A percentile compares a stretch with the other conserved stretches of the same genome.
Conservation (phyloP, 1,140 invertebrate species). For the Carposina sasakii region DNA sequence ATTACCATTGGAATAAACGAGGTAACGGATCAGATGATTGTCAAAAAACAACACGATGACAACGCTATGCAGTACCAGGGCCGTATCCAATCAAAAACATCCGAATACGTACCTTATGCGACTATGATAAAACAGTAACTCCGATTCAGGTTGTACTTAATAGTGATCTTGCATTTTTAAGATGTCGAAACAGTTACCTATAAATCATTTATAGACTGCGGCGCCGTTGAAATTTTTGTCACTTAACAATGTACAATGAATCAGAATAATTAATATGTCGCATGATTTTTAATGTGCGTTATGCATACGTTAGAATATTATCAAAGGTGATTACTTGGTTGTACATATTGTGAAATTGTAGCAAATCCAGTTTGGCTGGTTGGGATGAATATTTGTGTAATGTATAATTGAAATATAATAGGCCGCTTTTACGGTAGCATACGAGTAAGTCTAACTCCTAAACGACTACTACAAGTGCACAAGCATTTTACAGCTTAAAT, state of each 20-base stretch:
- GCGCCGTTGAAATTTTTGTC: constrained; percentile 43
- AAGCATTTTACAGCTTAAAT: no score
- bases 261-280: constrained; percentile 37
- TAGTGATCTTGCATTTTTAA: constrained; percentile 47
- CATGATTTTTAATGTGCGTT: constrained; percentile 24
- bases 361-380: constrained; percentile 16
- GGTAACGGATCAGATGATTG: constrained; percentile 59
- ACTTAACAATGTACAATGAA: constrained; percentile 43
- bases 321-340: constrained; percentile 20
- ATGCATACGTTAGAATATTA: constrained; percentile 30
- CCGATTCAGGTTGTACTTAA: neutral
- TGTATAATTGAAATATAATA: no score
- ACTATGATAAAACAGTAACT: constrained; percentile 23
- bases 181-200: constrained; percentile 43
- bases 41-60: constrained; percentile 53
- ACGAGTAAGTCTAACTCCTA: no score
- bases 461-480: no score
- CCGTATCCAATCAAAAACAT: constrained; percentile 17
- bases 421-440: no score
- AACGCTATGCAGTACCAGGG: constrained; percentile 24
- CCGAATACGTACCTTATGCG: constrained; percentile 27
- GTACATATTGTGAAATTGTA: constrained; percentile 17
- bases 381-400: constrained; percentile 2
- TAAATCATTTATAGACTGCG: constrained; percentile 56
- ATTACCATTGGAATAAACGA: constrained; percentile 69